Evolutionary conservation across 2,888 invertebrate species (phyloP).

Genomic region (Drosophila lacicola): DNA sequence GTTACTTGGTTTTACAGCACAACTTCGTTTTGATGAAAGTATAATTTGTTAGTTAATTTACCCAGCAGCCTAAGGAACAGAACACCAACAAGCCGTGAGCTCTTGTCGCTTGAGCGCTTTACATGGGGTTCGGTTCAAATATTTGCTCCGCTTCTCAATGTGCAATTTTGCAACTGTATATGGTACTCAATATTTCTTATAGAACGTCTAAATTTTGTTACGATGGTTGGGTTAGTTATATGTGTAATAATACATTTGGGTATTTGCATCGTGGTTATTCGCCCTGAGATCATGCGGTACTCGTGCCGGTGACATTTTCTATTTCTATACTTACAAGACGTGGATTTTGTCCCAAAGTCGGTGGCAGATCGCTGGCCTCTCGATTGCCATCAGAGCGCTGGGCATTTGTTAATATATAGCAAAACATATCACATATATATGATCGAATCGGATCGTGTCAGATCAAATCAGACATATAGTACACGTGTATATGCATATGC

Average conservation of each 20-base stretch:
- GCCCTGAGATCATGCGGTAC: slow-evolving; percentile 61
- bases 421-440: slow-evolving; percentile 41
- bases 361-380: slow-evolving; percentile 82
- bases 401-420: slow-evolving; percentile 31
- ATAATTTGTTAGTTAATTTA: slow-evolving; percentile 44
- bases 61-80: slow-evolving; percentile 35
- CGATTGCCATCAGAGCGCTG: slow-evolving; percentile 82
- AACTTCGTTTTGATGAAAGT: slow-evolving; percentile 9
- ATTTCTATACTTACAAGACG: slow-evolving; percentile 80
- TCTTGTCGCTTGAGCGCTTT: slow-evolving; percentile 20
- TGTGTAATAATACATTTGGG: background rate
- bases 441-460: slow-evolving; percentile 13
- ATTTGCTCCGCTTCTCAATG: background rate
- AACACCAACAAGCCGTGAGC: slow-evolving; percentile 29
- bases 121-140: background rate
- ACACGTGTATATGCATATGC: slow-evolving; percentile 31
- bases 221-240: slow-evolving; percentile 21
- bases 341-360: slow-evolving; percentile 76
- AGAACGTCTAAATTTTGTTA: slow-evolving; percentile 42
- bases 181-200: slow-evolving; percentile 16
- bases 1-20: slow-evolving; percentile 10
- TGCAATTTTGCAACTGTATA: slow-evolving; percentile 24
- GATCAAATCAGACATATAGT: slow-evolving; percentile 16
- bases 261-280: slow-evolving; percentile 9
- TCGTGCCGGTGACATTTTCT: slow-evolving; percentile 60